Percentiles rank a stretch among this genome's conserved stretches.
Conservation (phyloP, 2,113 vertebrate species). For the Seriola rivoliana region DNA sequence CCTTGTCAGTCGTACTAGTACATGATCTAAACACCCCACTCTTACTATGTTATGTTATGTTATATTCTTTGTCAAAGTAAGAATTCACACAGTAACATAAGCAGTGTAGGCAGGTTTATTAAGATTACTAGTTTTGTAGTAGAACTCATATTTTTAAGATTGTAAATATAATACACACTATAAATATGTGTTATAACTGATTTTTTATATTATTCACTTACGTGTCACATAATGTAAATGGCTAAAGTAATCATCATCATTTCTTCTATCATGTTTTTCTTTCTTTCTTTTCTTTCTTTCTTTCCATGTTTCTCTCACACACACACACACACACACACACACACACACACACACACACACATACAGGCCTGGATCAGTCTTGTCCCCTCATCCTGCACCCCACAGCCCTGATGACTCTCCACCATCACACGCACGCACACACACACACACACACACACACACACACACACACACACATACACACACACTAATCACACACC, state of each 20-base stretch:
- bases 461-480: constrained; percentile 22
- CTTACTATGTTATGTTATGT: background rate
- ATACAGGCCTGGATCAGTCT: constrained; percentile 81
- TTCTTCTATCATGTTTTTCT: too few species aligned
- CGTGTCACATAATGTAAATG: background rate
- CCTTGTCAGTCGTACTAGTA: background rate
- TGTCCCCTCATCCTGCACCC: constrained; percentile 84
- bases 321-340: too few species aligned
- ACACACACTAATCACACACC: constrained; percentile 62
- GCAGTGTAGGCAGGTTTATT: background rate
- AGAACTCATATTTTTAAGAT: too few species aligned
- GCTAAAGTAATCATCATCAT: background rate
- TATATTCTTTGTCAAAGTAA: background rate
- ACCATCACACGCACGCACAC: constrained; percentile 24
- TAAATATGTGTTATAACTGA: too few species aligned
- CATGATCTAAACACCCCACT: background rate
- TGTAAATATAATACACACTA: too few species aligned
- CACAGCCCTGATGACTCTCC: constrained; percentile 59
- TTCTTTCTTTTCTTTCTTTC: too few species aligned
- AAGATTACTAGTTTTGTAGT: too few species aligned
- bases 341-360: constrained; percentile 7
- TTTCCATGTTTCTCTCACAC: too few species aligned
- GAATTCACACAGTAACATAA: background rate
- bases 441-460: constrained; percentile 60
- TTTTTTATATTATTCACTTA: background rate